phyloP scores from a whole-genome alignment of 1,140 invertebrate genomes.

The Lerema accius region DNA sequence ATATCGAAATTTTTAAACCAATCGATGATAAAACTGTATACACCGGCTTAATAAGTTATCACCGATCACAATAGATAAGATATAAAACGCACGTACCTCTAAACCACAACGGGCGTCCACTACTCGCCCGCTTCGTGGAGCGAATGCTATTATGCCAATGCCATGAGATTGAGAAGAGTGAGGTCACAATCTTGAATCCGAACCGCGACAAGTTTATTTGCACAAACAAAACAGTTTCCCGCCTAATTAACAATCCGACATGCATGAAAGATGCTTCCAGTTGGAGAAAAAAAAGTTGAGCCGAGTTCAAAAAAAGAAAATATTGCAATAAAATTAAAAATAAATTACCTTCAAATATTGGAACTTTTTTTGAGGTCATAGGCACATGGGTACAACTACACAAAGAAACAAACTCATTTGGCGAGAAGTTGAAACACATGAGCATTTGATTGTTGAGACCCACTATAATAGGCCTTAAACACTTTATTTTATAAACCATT shows the following conservation, averaged over 20 bases:
- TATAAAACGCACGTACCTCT: conserved; percentile 17
- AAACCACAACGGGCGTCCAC: conserved; percentile 16
- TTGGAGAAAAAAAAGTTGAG: too few relatives aligned
- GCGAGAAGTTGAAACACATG: too few relatives aligned
- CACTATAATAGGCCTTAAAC: too few relatives aligned
- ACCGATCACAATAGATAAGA: conserved; percentile 8
- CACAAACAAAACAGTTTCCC: conserved; percentile 10
- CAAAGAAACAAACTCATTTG: too few relatives aligned
- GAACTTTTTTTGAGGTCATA: too few relatives aligned
- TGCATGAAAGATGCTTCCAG: too few relatives aligned
- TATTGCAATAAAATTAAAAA: too few relatives aligned
- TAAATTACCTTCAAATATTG: too few relatives aligned
- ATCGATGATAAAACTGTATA: neutral
- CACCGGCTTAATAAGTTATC: neutral
- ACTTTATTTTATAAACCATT: too few relatives aligned
- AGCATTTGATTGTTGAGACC: too few relatives aligned
- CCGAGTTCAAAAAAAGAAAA: too few relatives aligned
- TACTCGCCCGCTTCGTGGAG: conserved; percentile 42
- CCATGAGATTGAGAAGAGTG: conserved; percentile 14
- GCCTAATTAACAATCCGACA: neutral
- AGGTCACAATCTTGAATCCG: conserved; percentile 9
- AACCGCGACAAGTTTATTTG: conserved; percentile 18
- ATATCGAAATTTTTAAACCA: neutral
- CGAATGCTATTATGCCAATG: conserved; percentile 43
- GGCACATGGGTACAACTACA: too few relatives aligned